Evolutionary conservation across 2,888 invertebrate genomes (phyloP).

Genomic region (Ophioninae sp.): DNA sequence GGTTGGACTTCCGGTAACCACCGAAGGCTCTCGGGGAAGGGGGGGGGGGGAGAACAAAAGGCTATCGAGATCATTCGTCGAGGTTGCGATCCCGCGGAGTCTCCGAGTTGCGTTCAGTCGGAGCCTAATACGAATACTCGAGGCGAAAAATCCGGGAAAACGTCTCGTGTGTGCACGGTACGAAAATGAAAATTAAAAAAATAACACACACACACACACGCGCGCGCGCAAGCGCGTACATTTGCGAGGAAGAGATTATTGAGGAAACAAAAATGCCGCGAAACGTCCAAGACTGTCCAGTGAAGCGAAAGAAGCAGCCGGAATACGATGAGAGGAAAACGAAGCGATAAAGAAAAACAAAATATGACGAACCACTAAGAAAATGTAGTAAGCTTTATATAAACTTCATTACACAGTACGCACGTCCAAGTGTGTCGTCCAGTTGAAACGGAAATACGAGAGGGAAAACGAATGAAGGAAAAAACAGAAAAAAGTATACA

Average conservation of each 20-base stretch:
- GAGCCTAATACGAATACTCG: background rate
- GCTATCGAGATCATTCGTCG: background rate
- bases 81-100: background rate
- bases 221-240: background rate
- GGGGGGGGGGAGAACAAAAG: background rate
- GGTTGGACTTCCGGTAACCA: background rate
- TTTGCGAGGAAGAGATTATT: background rate
- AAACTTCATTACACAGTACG: constrained; percentile 70
- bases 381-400: constrained; percentile 66
- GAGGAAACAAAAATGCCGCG: constrained; percentile 61
- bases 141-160: constrained; percentile 14
- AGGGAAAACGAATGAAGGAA: constrained; percentile 20
- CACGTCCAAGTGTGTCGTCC: constrained; percentile 77
- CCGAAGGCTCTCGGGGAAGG: background rate
- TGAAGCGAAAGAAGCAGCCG: constrained; percentile 45
- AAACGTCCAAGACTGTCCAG: constrained; percentile 68
- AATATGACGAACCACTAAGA: background rate
- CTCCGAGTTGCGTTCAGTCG: background rate
- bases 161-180: constrained; percentile 28
- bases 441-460: constrained; percentile 58
- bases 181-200: background rate
- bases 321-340: constrained; percentile 39
- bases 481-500: constrained; percentile 58
- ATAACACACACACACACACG: background rate
- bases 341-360: constrained; percentile 36